These are phyloP conservation scores for Pterostichus madidus DNA, from an alignment of 2,888 invertebrate genomes.

Conservation along the genomic window DNA sequence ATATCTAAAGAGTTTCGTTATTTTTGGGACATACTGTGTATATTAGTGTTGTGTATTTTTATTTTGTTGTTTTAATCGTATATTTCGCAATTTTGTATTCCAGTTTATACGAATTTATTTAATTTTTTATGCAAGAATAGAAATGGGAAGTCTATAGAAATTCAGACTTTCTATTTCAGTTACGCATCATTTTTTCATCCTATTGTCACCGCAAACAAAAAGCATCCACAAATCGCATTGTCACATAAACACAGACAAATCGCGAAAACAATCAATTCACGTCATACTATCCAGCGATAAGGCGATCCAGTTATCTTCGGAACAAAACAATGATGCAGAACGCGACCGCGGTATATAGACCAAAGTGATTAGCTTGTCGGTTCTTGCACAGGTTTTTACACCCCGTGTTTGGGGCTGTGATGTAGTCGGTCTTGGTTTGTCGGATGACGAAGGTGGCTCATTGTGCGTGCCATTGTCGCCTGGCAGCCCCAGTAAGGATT, in stretches of 20 bases:
- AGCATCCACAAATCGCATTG: slow-evolving; percentile 24
- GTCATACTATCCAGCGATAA: slow-evolving; percentile 46
- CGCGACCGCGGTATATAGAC: slow-evolving; percentile 10
- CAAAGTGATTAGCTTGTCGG: slow-evolving; percentile 37
- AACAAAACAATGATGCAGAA: slow-evolving; percentile 52
- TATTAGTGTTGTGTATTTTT: no score
- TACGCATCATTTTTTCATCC: slow-evolving; percentile 6
- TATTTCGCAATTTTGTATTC: no score
- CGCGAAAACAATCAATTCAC: slow-evolving; percentile 60
- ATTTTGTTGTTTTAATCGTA: no score
- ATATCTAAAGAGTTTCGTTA: no score
- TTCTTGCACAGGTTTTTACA: slow-evolving; percentile 43
- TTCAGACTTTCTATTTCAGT: slow-evolving; percentile 23
- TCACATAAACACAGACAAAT: slow-evolving; percentile 58
- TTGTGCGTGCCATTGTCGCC: slow-evolving; percentile 5
- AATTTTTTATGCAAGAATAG: no score
- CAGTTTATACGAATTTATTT: no score
- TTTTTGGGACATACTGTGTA: no score
- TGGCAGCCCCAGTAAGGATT: slow-evolving; percentile 7
- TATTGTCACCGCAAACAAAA: slow-evolving; percentile 15
- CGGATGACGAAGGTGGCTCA: slow-evolving; percentile 34
- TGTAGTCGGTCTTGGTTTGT: slow-evolving; percentile 1
- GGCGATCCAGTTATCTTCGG: slow-evolving; percentile 33
- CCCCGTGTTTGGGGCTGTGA: slow-evolving; percentile 7
- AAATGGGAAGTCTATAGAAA: background rate